Base-by-base conservation (phyloP, 2,797 vertebrate species). In the Coranthus polyacanthus region DNA sequence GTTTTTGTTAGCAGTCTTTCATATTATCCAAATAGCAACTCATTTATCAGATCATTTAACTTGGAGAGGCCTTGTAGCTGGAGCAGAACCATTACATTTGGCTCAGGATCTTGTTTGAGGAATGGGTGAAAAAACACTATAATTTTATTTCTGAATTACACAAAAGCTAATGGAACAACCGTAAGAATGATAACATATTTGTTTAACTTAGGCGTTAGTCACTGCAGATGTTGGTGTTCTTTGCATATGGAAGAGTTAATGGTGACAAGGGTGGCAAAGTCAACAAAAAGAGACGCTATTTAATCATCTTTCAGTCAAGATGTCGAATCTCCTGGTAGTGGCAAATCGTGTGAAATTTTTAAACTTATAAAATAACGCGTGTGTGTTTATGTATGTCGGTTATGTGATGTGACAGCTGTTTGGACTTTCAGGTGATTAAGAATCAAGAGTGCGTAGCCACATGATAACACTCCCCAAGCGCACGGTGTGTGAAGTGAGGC, bases 351-450 rank as follows among this genome's bases (percentile, higher is more conserved):
- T 44, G n/a, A 64, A 47, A 67, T 34, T 29, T 26, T 51, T 29
- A 56, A 12, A 11, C 2, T 41, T 9, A 32, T 36, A 45, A 22
- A 56, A 51, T 41, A 67, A 69, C 51, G 18, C 51, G 6, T 69
- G 22, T 46, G 18, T 63, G 51, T 52, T 47, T 32, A 32, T 29
- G 36, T 62, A 45, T 57, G 38, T 42, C 53, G 50, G 41, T 46
- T 16, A 42, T 53, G 43, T 51, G 47, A 62, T 54, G 62, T 63
- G 63, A 36, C 0, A 36, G 64, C 67, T 75, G 78, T 84, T 86
- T 75, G 60, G 49, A 69, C 75, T 87, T 89, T 81, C 49, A 85
- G 76, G 76, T 81, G 78, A 82, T 76, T 83, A 56, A 73, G 66
- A 78, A 12, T 66, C 69, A 86, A 80, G 73, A 69, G 75, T 22